phyloP scores from a whole-genome alignment of 2,888 invertebrate genomes.

The Himalopsyche japonica region DNA sequence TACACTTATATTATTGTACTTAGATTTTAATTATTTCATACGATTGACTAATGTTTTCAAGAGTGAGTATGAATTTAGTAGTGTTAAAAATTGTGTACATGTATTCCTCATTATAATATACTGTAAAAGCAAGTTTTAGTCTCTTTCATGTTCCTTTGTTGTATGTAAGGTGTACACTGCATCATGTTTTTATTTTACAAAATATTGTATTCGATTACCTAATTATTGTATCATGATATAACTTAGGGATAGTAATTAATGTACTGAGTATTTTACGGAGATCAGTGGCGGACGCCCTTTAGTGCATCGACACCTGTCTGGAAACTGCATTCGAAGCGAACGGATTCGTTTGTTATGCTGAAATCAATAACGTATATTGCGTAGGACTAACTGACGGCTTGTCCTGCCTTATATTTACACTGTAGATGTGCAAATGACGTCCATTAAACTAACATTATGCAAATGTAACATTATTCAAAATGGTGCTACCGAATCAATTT shows the following conservation, averaged over 20 bases:
- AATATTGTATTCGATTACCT: background rate
- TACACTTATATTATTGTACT: conserved; percentile 24
- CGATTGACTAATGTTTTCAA: background rate
- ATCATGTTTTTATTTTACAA: background rate
- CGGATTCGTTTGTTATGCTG: background rate
- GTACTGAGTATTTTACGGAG: background rate
- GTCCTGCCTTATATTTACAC: conserved; percentile 6
- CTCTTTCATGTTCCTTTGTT: conserved; percentile 27
- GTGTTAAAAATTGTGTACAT: background rate
- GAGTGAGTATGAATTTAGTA: background rate
- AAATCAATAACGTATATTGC: background rate
- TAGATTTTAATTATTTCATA: conserved; percentile 5
- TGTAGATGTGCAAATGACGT: conserved; percentile 8
- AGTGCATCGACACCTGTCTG: background rate
- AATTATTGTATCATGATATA: background rate
- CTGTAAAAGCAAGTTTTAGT: background rate
- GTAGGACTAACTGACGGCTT: background rate
- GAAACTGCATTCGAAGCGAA: background rate
- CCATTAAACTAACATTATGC: conserved; percentile 14
- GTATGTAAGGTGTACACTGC: conserved; percentile 17
- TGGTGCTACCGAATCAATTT: conserved; percentile 29
- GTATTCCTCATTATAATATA: background rate
- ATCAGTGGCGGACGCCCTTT: background rate
- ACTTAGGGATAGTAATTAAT: background rate
- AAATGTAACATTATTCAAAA: conserved; percentile 20